Percentiles rank a stretch among this genome's conserved stretches.
Evolutionary conservation across 2,113 vertebrate species (phyloP).

Genomic region (Pollimyrus isidori): DNA sequence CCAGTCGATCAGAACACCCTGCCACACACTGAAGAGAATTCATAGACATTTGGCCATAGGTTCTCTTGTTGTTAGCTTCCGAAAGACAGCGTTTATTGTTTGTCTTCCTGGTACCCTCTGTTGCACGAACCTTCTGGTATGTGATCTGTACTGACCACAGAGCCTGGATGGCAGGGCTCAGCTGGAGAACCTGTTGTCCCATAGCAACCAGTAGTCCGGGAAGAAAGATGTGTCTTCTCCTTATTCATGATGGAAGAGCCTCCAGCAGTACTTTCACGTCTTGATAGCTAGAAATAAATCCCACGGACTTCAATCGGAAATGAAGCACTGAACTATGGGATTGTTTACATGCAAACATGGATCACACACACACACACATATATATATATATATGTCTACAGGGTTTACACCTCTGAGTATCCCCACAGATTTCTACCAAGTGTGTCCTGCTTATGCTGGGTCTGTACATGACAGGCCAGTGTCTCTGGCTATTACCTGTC

Average conservation of each 20-base stretch:
- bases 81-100: background rate
- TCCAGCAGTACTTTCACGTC: slow-evolving; percentile 20
- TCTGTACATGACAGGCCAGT: background rate
- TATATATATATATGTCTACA: background rate
- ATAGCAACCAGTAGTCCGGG: slow-evolving; percentile 32
- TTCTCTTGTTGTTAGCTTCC: background rate
- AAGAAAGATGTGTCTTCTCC: slow-evolving; percentile 38
- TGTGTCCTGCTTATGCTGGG: background rate
- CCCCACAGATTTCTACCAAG: background rate
- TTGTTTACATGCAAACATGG: background rate
- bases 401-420: background rate
- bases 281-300: slow-evolving; percentile 30
- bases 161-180: background rate
- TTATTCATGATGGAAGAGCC: background rate
- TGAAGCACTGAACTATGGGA: background rate
- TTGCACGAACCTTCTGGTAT: slow-evolving; percentile 31
- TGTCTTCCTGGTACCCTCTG: slow-evolving; percentile 26
- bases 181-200: slow-evolving; percentile 31
- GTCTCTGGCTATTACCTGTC: background rate
- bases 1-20: background rate
- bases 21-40: background rate
- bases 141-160: background rate
- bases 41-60: background rate
- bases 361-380: background rate
- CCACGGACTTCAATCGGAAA: background rate